phyloP scores from a whole-genome alignment of 1,140 invertebrate genomes.

The Probaryconus sp. region DNA sequence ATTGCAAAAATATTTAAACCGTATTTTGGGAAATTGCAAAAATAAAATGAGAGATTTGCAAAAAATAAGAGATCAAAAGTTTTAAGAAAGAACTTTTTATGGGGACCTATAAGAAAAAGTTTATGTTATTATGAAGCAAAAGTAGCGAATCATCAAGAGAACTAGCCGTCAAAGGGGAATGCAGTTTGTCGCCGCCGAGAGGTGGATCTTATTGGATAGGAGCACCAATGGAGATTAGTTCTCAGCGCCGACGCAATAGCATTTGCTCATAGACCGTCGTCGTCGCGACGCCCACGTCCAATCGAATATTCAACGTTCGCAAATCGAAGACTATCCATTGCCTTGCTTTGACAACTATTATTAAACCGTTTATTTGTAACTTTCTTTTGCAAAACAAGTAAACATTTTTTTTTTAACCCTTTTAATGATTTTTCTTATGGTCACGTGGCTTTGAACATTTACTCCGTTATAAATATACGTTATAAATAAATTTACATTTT shows the following conservation, averaged over 20 bases:
- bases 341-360: background rate
- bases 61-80: too few species aligned
- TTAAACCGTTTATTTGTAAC: background rate
- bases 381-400: background rate
- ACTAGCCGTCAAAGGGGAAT: constrained; percentile 30
- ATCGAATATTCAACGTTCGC: constrained; percentile 18
- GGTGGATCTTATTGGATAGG: constrained; percentile 55
- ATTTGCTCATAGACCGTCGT: constrained; percentile 14
- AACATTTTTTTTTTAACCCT: too few species aligned
- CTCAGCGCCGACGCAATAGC: constrained; percentile 60
- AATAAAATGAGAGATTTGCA: too few species aligned
- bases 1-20: too few species aligned
- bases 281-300: constrained; percentile 58
- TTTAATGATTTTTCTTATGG: too few species aligned
- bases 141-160: constrained; percentile 38
- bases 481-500: background rate
- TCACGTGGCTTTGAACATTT: too few species aligned
- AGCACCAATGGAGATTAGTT: constrained; percentile 58
- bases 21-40: too few species aligned
- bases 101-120: too few species aligned
- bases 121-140: constrained; percentile 29
- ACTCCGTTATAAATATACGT: background rate
- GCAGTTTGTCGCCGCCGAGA: constrained; percentile 53
- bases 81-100: too few species aligned
- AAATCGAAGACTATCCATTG: background rate